phyloP scores from a whole-genome alignment of 2,888 invertebrate species.

The Pomacea canaliculata region DNA sequence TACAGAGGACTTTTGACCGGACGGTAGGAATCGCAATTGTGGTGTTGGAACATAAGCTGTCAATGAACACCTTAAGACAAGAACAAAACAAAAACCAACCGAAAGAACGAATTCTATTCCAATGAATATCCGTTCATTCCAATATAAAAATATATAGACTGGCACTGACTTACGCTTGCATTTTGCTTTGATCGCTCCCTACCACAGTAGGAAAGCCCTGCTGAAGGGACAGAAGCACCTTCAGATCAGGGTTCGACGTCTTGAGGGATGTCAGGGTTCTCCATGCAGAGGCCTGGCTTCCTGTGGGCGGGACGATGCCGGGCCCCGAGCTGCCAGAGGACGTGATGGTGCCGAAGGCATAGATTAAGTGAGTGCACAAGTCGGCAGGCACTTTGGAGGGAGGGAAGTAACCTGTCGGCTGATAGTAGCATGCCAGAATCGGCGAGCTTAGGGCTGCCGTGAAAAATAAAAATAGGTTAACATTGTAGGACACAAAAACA shows the following conservation, averaged over 20 bases:
- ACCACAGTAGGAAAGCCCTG: conserved; percentile 34
- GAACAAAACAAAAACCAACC: too few relatives aligned
- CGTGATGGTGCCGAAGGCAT: conserved; percentile 36
- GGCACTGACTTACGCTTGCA: conserved; percentile 15
- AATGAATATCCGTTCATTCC: too few relatives aligned
- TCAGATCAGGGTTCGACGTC: conserved; percentile 29
- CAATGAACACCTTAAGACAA: too few relatives aligned
- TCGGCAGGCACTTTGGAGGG: conserved; percentile 29
- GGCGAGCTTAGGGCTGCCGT: conserved; percentile 1
- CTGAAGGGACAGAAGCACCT: conserved; percentile 36
- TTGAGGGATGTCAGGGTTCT: conserved; percentile 21
- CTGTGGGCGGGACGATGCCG: conserved; percentile 8
- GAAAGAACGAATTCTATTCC: too few relatives aligned
- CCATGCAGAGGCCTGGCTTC: conserved; percentile 13
- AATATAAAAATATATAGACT: too few relatives aligned
- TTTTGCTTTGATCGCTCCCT: background rate
- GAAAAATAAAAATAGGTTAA: background rate
- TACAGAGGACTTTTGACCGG: too few relatives aligned
- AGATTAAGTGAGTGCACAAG: conserved; percentile 38
- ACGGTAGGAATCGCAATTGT: too few relatives aligned
- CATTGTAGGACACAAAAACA: background rate
- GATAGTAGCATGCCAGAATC: conserved; percentile 37
- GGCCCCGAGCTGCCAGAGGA: conserved; percentile 4
- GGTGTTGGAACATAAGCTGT: too few relatives aligned
- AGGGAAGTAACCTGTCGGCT: conserved; percentile 27